These are phyloP conservation scores for Phengaris alcon DNA, from an alignment of 2,888 invertebrate species.

Conservation along the genomic window DNA sequence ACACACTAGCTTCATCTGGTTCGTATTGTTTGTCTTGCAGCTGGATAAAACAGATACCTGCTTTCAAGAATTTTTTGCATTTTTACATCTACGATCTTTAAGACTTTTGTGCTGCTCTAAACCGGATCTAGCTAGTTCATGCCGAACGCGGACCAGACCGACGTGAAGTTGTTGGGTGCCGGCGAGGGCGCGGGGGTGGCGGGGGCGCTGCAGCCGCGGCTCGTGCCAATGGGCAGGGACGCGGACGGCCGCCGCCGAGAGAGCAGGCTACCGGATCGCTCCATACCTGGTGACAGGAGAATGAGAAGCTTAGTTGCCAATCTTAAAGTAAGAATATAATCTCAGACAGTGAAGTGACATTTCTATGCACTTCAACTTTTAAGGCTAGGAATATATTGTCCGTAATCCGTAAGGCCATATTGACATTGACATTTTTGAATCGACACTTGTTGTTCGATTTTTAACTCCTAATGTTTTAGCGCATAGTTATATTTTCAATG, in stretches of 20 bases:
- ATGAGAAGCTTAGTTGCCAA: not conserved
- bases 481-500: no score
- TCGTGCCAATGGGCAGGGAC: conserved; percentile 38
- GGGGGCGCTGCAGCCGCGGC: conserved; percentile 42
- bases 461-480: no score
- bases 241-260: conserved; percentile 54
- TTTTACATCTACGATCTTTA: no score
- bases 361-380: no score
- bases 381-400: no score
- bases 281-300: conserved; percentile 42
- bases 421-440: no score
- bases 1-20: not conserved
- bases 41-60: no score
- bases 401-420: no score
- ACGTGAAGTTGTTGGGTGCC: conserved; percentile 44
- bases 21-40: not conserved
- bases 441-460: no score
- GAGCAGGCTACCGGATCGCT: conserved; percentile 50
- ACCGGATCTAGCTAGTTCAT: conserved; percentile 44
- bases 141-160: conserved; percentile 47
- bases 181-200: conserved; percentile 51
- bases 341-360: no score
- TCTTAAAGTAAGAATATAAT: no score
- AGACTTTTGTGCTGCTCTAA: not conserved
- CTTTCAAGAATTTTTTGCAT: no score